A percentile compares a stretch with the other conserved stretches of the same genome.
phyloP scores from a whole-genome alignment of 92 coral and sea anemone species.

The Umimayanthus kanabou region DNA sequence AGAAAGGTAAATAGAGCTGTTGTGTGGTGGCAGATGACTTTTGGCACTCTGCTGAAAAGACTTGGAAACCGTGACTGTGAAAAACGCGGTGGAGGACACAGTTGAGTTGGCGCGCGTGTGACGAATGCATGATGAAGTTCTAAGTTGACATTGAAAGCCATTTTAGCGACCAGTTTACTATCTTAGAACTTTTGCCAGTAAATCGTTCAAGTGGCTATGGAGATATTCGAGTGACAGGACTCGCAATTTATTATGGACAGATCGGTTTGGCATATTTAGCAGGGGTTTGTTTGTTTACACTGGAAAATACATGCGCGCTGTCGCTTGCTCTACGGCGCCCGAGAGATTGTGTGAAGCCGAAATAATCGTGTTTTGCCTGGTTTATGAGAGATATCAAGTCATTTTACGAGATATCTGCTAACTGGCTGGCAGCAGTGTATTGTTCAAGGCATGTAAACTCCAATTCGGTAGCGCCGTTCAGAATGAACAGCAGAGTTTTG shows the following conservation, averaged over 20 bases:
- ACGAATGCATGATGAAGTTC: not conserved
- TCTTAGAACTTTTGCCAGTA: not conserved
- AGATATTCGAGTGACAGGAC: constrained; percentile 49
- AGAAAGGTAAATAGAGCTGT: constrained; percentile 48
- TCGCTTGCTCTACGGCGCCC: constrained; percentile 45
- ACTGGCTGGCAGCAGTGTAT: constrained; percentile 9
- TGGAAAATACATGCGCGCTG: constrained; percentile 88
- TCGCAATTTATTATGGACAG: constrained; percentile 57
- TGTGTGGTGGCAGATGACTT: constrained; percentile 33
- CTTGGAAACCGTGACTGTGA: not conserved
- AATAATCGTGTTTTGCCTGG: not conserved
- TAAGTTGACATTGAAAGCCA: not conserved
- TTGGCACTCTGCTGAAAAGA: not conserved
- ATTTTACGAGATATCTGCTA: constrained; percentile 2
- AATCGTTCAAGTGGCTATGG: constrained; percentile 20
- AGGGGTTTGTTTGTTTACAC: constrained; percentile 90
- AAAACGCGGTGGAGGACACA: not conserved
- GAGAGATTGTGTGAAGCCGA: constrained; percentile 26
- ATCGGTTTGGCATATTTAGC: constrained; percentile 65
- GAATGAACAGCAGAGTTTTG: constrained; percentile 68
- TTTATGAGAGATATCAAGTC: constrained; percentile 30
- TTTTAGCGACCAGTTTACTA: not conserved
- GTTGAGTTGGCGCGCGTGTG: constrained; percentile 23
- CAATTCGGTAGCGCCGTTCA: constrained; percentile 32
- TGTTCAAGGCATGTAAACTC: constrained; percentile 16